Evolutionary conservation across 2,113 vertebrate species (phyloP).

Genomic region (Pitta sordida): DNA sequence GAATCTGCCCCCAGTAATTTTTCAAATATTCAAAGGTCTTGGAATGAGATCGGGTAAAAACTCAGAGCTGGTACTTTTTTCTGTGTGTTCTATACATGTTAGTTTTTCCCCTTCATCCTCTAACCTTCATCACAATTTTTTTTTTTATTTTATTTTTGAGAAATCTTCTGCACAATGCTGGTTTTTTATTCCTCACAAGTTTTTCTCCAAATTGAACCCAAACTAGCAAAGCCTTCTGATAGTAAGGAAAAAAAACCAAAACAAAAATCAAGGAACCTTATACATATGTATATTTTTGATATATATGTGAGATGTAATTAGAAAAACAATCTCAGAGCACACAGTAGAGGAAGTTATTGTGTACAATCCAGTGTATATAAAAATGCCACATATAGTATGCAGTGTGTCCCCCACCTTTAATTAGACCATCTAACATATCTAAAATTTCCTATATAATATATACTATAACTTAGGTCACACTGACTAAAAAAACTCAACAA

Average conservation of each 20-base stretch:
- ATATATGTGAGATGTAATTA: accelerated
- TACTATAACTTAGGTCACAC: background rate
- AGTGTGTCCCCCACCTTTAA: background rate
- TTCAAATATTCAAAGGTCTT: background rate
- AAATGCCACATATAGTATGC: background rate
- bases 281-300: background rate
- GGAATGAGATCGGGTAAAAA: background rate
- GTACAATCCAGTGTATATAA: background rate
- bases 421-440: background rate
- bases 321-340: background rate
- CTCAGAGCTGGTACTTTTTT: background rate
- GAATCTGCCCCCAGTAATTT: background rate
- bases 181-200: background rate
- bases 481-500: background rate
- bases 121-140: background rate
- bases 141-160: background rate
- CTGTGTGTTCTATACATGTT: background rate
- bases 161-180: background rate
- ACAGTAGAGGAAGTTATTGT: background rate
- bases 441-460: background rate
- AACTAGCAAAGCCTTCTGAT: background rate
- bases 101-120: background rate
- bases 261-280: background rate
- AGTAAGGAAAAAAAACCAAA: accelerated
- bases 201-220: background rate